Base-by-base conservation (phyloP, 2,113 vertebrate species). In the Scolopax mira region DNA sequence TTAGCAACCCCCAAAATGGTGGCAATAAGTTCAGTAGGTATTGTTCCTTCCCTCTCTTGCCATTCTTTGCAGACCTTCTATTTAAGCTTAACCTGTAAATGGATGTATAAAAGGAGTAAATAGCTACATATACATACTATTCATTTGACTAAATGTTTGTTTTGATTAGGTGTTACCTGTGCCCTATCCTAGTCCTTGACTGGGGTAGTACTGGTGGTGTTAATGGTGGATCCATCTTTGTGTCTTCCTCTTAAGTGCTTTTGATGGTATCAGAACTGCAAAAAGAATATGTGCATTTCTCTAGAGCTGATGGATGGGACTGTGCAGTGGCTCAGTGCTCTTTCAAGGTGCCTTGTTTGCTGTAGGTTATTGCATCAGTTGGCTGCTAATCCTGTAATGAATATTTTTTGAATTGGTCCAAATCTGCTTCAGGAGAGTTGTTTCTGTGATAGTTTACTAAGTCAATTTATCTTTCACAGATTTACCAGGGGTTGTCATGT, bases 401-500 rank as follows among this genome's bases (percentile, higher is more conserved):
- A 71, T 90, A 55, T 62, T 95, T 95, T 95, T 85, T 94, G 95
- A 92, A 94, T 52, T 91, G 73, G 78, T 33, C 86, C 94, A 93
- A 92, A 95, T 97, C 95, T 97, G 95, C 93, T 94, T 62, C 71
- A 23, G 83, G 95, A 92, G 94, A 96, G 94, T 88, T 97, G 96
- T 96, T 97, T 94, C 94, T 77, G 85, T 90, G 67, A 23, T 18
- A 49, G 41, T 86, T 92, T 77, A 48, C 62, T 30, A 42, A 72
- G 44, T 42, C 91, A 77, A 24, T 89, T 92, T 84, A 49, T 92
- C 89, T 90, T 74, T 66, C 77, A 52, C 51, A 49, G 55, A 33
- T 96, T 89, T 9, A 4, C 86, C 64, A 55, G 55, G 37, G 3
- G 24, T 37, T 95, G 89, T 79, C 51, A 48, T 42, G 64, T 62